Conservation (phyloP, 2,888 invertebrate genomes). For the Dryobotodes eremita region DNA sequence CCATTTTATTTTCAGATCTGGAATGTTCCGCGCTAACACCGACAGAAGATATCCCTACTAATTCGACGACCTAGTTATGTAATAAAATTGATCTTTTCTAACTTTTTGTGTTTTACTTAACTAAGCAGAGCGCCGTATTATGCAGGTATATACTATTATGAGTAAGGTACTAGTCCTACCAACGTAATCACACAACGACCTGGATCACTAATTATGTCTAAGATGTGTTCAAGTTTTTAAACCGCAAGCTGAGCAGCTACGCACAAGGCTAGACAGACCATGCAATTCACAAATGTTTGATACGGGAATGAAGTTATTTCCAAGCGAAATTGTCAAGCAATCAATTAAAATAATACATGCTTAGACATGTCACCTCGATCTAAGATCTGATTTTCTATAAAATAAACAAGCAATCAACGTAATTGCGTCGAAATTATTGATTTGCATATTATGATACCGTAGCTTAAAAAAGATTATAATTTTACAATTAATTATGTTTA, state of each 20-base stretch:
- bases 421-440: background rate
- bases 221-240: background rate
- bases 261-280: background rate
- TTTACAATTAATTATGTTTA: background rate
- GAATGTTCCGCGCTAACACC: slow-evolving; percentile 73
- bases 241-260: background rate
- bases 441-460: background rate
- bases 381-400: background rate
- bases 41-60: slow-evolving; percentile 66
- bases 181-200: no score
- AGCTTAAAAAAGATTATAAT: background rate
- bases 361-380: slow-evolving; percentile 2
- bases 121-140: background rate
- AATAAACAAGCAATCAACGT: background rate
- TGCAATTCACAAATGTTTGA: background rate
- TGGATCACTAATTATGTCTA: background rate
- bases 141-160: background rate
- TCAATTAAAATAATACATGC: slow-evolving; percentile 9
- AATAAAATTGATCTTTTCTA: slow-evolving; percentile 2
- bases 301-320: background rate
- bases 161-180: background rate
- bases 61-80: slow-evolving; percentile 62
- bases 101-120: slow-evolving; percentile 15
- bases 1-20: slow-evolving; percentile 70
- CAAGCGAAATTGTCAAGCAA: background rate